Conservation (phyloP, 1,140 invertebrate species). For the Drosophila tropicalis region DNA sequence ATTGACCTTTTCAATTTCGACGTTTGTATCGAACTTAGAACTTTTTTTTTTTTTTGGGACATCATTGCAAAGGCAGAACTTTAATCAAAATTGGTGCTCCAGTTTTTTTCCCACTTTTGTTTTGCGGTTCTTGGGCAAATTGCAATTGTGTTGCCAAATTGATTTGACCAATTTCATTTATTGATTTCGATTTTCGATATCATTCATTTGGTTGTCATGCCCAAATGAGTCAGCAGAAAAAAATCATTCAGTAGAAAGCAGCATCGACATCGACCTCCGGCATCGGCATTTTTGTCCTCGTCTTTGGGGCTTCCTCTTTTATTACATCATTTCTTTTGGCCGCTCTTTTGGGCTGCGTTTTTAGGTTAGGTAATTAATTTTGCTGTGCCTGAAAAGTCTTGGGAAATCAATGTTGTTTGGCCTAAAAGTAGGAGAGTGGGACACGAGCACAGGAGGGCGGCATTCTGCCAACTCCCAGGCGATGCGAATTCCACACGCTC, state of each 20-base stretch:
- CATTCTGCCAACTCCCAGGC: conserved; percentile 52
- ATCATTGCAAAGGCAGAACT: conserved; percentile 34
- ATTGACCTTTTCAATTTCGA: background rate
- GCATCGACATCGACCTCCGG: conserved; percentile 45
- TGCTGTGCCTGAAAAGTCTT: conserved; percentile 72
- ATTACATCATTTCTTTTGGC: conserved; percentile 49
- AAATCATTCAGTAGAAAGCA: conserved; percentile 26
- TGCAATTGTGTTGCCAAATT: conserved; percentile 78
- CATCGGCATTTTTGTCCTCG: conserved; percentile 35
- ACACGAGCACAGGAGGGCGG: conserved; percentile 11
- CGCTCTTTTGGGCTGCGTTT: conserved; percentile 54
- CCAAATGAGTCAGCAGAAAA: conserved; percentile 73
- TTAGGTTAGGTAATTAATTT: conserved; percentile 81
- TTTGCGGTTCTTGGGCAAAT: conserved; percentile 44
- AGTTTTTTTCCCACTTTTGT: conserved; percentile 42
- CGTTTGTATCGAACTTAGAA: conserved; percentile 21
- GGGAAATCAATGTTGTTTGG: conserved; percentile 74
- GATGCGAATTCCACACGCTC: conserved; percentile 35
- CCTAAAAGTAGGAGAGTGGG: background rate
- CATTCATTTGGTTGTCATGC: conserved; percentile 73
- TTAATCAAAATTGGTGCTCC: conserved; percentile 74
- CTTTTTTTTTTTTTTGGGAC: conserved; percentile 33
- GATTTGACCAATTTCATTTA: conserved; percentile 81
- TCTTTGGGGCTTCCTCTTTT: conserved; percentile 10
- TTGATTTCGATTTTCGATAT: conserved; percentile 80